phyloP scores from a whole-genome alignment of 2,888 invertebrate species.

The Melangyna quadrimaculata region DNA sequence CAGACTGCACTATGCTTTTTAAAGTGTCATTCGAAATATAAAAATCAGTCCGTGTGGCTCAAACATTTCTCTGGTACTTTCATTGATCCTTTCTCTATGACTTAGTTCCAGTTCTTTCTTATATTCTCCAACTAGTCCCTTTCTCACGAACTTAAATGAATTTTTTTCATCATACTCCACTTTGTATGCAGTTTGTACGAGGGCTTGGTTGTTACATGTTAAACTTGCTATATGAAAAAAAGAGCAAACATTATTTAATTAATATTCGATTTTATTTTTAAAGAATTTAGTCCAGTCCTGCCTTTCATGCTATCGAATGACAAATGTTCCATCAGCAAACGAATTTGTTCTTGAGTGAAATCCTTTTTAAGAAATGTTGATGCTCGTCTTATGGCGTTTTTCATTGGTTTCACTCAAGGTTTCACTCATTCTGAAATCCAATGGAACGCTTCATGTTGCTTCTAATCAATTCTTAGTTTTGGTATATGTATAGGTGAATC shows the following conservation, averaged over 20 bases:
- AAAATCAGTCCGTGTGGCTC: not conserved
- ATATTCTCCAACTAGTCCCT: conserved; percentile 27
- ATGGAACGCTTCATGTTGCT: too few relatives aligned
- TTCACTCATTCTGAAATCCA: too few relatives aligned
- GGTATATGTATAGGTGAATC: too few relatives aligned
- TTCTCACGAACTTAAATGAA: conserved; percentile 29
- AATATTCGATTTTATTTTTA: not conserved
- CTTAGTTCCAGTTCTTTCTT: not conserved
- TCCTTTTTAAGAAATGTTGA: not conserved
- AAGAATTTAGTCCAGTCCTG: not conserved
- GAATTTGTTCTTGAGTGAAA: not conserved
- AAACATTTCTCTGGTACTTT: conserved; percentile 20
- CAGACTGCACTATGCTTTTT: too few relatives aligned
- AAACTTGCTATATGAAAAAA: not conserved
- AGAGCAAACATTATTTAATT: not conserved
- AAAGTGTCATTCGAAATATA: conserved; percentile 2
- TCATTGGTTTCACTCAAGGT: too few relatives aligned
- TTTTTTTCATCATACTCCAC: conserved; percentile 1
- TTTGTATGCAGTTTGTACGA: not conserved
- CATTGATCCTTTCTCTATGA: not conserved
- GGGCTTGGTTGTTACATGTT: conserved; percentile 25
- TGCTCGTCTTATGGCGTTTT: not conserved
- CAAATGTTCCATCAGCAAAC: not conserved
- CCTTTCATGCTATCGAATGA: conserved; percentile 44
- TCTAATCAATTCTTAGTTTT: too few relatives aligned